phyloP scores from a whole-genome alignment of 2,797 vertebrate genomes.

The Chlorospingus semifuscus region DNA sequence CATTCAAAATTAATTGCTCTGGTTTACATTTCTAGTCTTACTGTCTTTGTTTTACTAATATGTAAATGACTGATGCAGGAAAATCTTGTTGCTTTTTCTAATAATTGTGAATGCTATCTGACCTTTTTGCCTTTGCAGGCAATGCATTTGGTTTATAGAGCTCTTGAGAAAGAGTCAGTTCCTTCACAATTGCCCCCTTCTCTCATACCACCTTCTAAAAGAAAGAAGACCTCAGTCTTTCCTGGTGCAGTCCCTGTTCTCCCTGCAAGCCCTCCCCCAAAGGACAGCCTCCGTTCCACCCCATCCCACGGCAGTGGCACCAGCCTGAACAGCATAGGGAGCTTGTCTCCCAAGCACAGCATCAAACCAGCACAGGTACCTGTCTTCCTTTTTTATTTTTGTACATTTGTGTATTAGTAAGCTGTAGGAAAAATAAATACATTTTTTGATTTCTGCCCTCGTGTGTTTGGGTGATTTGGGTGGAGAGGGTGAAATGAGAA shows the following conservation, averaged over 20 bases:
- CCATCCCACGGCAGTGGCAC: constrained; percentile 94
- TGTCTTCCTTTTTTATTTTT: rapidly evolving
- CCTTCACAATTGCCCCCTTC: constrained; percentile 85
- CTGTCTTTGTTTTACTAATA: neutral
- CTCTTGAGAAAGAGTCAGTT: constrained; percentile 96
- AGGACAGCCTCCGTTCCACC: constrained; percentile 92
- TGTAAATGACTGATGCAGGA: neutral
- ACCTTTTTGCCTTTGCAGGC: constrained; percentile 78
- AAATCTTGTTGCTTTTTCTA: neutral
- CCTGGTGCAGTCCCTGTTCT: constrained; percentile 83
- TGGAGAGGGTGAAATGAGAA: neutral
- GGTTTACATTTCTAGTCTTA: neutral
- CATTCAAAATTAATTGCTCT: neutral
- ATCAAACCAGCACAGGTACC: constrained; percentile 87
- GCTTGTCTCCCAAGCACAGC: constrained; percentile 93
- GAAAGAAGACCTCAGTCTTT: constrained; percentile 86
- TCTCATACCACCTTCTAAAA: constrained; percentile 91
- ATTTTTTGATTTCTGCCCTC: neutral
- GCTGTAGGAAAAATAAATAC: neutral
- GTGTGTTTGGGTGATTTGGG: neutral
- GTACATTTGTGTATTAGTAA: neutral
- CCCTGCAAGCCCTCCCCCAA: constrained; percentile 91
- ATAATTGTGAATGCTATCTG: neutral
- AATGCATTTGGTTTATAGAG: constrained; percentile 98
- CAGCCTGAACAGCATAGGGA: constrained; percentile 92